Conservation (phyloP, 2,888 invertebrate genomes). For the Spialia ferax region DNA sequence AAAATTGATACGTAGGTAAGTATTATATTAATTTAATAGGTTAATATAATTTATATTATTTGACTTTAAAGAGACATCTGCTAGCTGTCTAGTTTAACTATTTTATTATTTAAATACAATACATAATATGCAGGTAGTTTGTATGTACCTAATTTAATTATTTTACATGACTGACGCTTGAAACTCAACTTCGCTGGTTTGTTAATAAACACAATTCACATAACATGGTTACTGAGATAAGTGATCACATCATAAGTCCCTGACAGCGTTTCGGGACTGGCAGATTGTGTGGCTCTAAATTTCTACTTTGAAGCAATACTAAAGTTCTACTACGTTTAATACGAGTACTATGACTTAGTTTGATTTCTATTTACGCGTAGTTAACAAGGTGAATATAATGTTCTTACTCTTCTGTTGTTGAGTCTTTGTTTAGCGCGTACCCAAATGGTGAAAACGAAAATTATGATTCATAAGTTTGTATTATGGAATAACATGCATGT, state of each 20-base stretch:
- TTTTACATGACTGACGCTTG: neutral
- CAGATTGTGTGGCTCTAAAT: neutral
- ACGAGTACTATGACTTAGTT: neutral
- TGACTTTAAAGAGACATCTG: neutral
- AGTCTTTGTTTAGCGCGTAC: no score
- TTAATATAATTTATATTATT: no score
- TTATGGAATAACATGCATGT: conserved; percentile 26
- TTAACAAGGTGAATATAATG: no score
- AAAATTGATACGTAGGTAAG: no score
- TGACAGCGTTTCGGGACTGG: conserved; percentile 16
- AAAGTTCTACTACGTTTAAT: neutral
- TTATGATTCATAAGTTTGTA: conserved; percentile 19
- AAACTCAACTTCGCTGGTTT: neutral
- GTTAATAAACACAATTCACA: conserved; percentile 5
- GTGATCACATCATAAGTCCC: conserved; percentile 36
- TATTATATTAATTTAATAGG: no score
- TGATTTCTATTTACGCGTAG: neutral
- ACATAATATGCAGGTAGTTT: no score
- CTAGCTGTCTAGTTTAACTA: neutral
- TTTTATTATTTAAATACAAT: neutral
- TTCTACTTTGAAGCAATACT: neutral
- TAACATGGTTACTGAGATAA: conserved; percentile 8
- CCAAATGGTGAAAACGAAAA: neutral
- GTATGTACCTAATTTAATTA: neutral
- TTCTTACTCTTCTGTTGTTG: no score